These are phyloP conservation scores for Lycocorax pyrrhopterus DNA, from an alignment of 2,113 vertebrate genomes.

Conservation along the genomic window DNA sequence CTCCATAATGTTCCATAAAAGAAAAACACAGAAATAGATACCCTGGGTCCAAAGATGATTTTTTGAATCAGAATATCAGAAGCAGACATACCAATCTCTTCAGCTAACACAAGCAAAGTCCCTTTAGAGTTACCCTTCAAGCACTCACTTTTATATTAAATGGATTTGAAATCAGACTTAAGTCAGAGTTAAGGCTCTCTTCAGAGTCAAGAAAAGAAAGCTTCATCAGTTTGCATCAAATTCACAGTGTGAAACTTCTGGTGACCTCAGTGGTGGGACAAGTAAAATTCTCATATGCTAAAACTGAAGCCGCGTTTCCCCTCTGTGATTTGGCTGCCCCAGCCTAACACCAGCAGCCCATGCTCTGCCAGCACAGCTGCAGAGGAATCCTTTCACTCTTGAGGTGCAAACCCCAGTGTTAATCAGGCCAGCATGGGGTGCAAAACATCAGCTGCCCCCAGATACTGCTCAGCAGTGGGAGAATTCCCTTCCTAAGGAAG, in stretches of 20 bases:
- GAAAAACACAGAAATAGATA: background rate
- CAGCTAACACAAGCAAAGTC: background rate
- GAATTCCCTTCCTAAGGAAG: background rate
- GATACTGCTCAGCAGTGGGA: background rate
- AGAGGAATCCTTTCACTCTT: background rate
- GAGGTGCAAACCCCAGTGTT: background rate
- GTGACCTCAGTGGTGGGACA: too few species aligned
- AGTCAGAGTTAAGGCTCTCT: background rate
- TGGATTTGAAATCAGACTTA: background rate
- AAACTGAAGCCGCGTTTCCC: background rate
- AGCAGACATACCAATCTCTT: background rate
- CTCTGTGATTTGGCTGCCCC: background rate
- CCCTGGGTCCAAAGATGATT: background rate
- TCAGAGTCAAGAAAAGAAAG: background rate
- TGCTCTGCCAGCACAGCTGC: background rate
- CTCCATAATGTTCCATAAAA: background rate
- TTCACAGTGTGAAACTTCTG: background rate
- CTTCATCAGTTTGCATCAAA: background rate
- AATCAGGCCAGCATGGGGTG: background rate
- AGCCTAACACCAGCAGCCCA: background rate
- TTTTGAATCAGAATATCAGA: background rate
- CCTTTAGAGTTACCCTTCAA: background rate
- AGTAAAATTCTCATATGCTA: background rate
- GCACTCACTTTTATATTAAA: background rate
- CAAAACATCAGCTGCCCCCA: background rate